Evolutionary conservation across 2,888 invertebrate genomes (phyloP).

Genomic region (Harpalus rufipes): DNA sequence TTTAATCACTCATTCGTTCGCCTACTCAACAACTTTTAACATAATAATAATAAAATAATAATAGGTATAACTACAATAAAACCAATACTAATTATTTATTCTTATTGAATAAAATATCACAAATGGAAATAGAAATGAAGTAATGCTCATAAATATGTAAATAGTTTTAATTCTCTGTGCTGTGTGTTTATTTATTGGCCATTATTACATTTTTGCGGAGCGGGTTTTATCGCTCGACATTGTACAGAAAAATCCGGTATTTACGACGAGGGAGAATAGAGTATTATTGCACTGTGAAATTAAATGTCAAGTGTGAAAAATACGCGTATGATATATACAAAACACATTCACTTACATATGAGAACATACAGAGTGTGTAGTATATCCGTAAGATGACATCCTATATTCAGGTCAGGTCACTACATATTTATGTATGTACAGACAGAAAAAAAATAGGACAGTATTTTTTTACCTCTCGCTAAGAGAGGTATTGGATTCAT

Average conservation of each 20-base stretch:
- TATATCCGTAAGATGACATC: too few relatives aligned
- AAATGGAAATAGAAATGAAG: constrained; percentile 25
- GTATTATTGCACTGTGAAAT: constrained; percentile 15
- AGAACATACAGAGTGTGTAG: too few relatives aligned
- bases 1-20: constrained; percentile 7
- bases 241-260: constrained; percentile 10
- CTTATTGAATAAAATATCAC: neutral
- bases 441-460: too few relatives aligned
- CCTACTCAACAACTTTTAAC: constrained; percentile 11
- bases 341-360: too few relatives aligned
- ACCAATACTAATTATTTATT: neutral
- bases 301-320: constrained; percentile 24
- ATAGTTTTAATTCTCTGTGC: constrained; percentile 19
- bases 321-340: neutral
- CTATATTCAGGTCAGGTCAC: too few relatives aligned
- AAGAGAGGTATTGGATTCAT: too few relatives aligned
- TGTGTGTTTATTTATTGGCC: constrained; percentile 12
- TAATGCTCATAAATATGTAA: constrained; percentile 30
- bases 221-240: constrained; percentile 16
- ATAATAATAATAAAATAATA: constrained; percentile 28
- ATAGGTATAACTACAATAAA: neutral
- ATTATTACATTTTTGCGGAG: constrained; percentile 8
- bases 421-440: too few relatives aligned
- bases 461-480: too few relatives aligned
- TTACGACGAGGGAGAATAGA: constrained; percentile 6